These are phyloP conservation scores for Platichthys stellatus DNA, from an alignment of 2,113 vertebrate genomes.

Conservation along the genomic window DNA sequence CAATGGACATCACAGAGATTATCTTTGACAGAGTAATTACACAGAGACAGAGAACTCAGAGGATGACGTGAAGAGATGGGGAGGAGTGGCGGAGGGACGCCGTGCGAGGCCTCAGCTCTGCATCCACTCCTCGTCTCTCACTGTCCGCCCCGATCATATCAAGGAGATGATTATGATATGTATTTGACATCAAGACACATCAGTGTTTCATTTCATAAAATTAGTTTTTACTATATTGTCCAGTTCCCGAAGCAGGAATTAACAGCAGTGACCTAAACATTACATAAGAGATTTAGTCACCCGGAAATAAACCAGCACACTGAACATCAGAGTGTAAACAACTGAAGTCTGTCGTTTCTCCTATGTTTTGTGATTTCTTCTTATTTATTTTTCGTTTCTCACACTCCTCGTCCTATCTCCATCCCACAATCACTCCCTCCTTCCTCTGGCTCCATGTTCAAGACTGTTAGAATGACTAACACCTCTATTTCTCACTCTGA, in stretches of 20 bases:
- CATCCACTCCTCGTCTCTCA: background rate
- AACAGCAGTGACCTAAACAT: slow-evolving; percentile 24
- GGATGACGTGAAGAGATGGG: slow-evolving; percentile 19
- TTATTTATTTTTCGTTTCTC: slow-evolving; percentile 1
- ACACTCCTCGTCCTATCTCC: slow-evolving; percentile 3
- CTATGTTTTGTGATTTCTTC: slow-evolving; percentile 27
- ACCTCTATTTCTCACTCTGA: slow-evolving; percentile 19
- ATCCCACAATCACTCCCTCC: slow-evolving; percentile 11
- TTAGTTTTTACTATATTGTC: background rate
- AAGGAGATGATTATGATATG: background rate
- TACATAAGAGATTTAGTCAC: slow-evolving; percentile 44
- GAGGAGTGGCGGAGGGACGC: slow-evolving; percentile 2
- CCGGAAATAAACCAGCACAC: slow-evolving; percentile 30
- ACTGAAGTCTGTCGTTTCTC: background rate
- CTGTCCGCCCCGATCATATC: background rate
- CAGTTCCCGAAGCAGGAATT: slow-evolving; percentile 7
- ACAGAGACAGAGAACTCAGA: slow-evolving; percentile 34
- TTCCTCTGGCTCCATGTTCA: slow-evolving; percentile 8
- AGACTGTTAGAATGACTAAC: slow-evolving; percentile 38
- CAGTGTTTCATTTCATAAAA: background rate
- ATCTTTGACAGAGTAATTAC: slow-evolving; percentile 73
- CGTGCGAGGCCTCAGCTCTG: background rate
- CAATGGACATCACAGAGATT: slow-evolving; percentile 70
- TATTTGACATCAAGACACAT: background rate
- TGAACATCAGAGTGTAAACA: slow-evolving; percentile 42